phyloP scores from a whole-genome alignment of 2,113 vertebrate genomes.

The Gavialis gangeticus region DNA sequence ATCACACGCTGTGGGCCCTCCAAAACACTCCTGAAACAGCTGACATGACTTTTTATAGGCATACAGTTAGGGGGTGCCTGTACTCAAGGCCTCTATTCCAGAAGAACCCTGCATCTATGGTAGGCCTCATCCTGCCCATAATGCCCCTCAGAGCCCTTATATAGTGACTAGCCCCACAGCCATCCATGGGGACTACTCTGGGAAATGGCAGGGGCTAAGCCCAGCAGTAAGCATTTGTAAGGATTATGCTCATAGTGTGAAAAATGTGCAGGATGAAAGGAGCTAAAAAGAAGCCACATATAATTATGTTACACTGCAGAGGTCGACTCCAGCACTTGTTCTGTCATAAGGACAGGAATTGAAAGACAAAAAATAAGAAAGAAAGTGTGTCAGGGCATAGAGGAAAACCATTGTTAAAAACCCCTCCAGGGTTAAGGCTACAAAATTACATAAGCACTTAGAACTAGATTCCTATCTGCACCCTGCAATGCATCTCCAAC shows the following conservation, averaged over 20 bases:
- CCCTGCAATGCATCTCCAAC: slow-evolving; percentile 22
- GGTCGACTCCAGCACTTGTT: slow-evolving; percentile 63
- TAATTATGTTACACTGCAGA: slow-evolving; percentile 72
- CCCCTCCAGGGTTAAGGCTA: slow-evolving; percentile 38
- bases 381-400: slow-evolving; percentile 36
- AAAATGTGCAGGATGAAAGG: slow-evolving; percentile 58
- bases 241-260: slow-evolving; percentile 28
- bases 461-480: slow-evolving; percentile 62
- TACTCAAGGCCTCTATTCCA: not conserved
- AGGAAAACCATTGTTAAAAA: slow-evolving; percentile 53
- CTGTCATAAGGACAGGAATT: slow-evolving; percentile 64
- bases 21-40: no score
- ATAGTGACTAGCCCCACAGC: not conserved
- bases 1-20: no score
- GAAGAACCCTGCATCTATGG: not conserved
- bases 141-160: not conserved
- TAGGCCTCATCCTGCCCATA: slow-evolving; percentile 23
- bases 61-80: not conserved
- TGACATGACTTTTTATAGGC: not conserved
- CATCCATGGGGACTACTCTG: slow-evolving; percentile 10
- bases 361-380: slow-evolving; percentile 58
- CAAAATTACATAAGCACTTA: slow-evolving; percentile 65
- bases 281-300: slow-evolving; percentile 71
- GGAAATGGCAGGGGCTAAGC: not conserved
- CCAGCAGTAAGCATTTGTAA: not conserved